Evolutionary conservation across 35 echinoderm and acorn worm species (phyloP), one percentile per base, ranked within the genome.

Genomic region (Diadema setosum): DNA sequence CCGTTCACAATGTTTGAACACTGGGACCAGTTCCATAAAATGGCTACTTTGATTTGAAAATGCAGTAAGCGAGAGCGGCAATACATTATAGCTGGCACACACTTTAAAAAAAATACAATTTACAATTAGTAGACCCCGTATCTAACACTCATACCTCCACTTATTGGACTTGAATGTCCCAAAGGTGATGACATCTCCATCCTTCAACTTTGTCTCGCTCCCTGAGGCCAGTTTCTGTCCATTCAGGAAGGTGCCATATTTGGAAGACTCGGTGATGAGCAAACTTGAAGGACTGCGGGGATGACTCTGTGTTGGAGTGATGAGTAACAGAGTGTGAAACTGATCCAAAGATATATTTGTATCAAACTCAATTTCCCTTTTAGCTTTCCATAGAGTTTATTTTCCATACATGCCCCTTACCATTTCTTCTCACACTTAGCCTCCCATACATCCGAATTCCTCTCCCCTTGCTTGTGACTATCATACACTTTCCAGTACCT

Each of bases 111-210:
- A n/a, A n/a, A n/a, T n/a, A n/a, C n/a, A n/a, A n/a, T n/a, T n/a
- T n/a, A n/a, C n/a, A n/a, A n/a, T n/a, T n/a, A n/a, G n/a, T n/a
- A n/a, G n/a, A n/a, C n/a, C n/a, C n/a, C n/a, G n/a, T n/a, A n/a
- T n/a, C n/a, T n/a, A n/a, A n/a, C n/a, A n/a, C n/a, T 78, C 73
- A 46, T 36, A 93, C 94, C 74, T 97, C 94, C 94, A 97, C 32
- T 84, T 42, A 82, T 97, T 97, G n/a, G 91, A 67, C 8, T 90
- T 93, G 3, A 70, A 57, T 21, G 82, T 65, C 6, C 94, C 94
- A 86, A 97, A 97, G 5, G 30, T 69, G 3, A 97, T 56, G 12
- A 14, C 21, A 63, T 97, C 94, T 64, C 94, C 94, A 61, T 85
- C 34, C 27, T 90, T 80, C 39, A 97, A 45, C 21, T 20, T 58